Evolutionary conservation across 2,888 invertebrate species (phyloP).

Genomic region (Cantharis nigra): DNA sequence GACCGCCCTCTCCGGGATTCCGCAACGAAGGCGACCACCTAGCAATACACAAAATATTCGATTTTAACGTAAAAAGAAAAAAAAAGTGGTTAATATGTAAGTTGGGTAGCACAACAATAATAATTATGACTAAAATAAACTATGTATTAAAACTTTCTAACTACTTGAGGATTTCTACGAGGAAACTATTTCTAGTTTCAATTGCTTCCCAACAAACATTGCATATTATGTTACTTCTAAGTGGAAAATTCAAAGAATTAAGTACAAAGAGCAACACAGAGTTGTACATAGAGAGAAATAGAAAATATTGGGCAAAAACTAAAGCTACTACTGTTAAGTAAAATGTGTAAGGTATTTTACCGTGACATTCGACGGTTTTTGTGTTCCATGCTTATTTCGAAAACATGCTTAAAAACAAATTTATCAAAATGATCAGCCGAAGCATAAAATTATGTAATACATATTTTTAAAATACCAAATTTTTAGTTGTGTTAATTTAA

Average conservation of each 20-base stretch:
- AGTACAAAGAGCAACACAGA: slow-evolving; percentile 50
- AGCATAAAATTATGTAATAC: slow-evolving; percentile 15
- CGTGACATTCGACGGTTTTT: slow-evolving; percentile 47
- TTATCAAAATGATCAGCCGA: slow-evolving; percentile 21
- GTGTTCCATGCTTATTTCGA: slow-evolving; percentile 24
- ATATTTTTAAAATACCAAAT: not conserved
- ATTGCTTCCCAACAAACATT: slow-evolving; percentile 40
- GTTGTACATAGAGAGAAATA: slow-evolving; percentile 57
- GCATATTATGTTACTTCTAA: slow-evolving; percentile 11
- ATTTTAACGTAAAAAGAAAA: not conserved
- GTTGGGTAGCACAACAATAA: slow-evolving; percentile 13
- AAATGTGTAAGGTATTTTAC: slow-evolving; percentile 33
- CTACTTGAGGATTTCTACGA: slow-evolving; percentile 18
- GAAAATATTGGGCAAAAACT: slow-evolving; percentile 38
- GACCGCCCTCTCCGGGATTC: slow-evolving; percentile 70
- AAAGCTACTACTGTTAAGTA: slow-evolving; percentile 41
- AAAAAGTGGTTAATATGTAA: not conserved
- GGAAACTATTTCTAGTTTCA: slow-evolving; percentile 21
- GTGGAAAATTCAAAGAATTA: slow-evolving; percentile 31
- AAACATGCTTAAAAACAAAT: slow-evolving; percentile 20
- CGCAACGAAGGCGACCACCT: slow-evolving; percentile 77
- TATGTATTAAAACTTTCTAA: slow-evolving; percentile 11
- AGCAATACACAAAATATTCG: not conserved
- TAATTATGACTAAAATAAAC: slow-evolving; percentile 5
- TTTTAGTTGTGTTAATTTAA: not conserved